These are phyloP conservation scores for Channa striata DNA, from an alignment of 2,797 vertebrate genomes.

Conservation along the genomic window DNA sequence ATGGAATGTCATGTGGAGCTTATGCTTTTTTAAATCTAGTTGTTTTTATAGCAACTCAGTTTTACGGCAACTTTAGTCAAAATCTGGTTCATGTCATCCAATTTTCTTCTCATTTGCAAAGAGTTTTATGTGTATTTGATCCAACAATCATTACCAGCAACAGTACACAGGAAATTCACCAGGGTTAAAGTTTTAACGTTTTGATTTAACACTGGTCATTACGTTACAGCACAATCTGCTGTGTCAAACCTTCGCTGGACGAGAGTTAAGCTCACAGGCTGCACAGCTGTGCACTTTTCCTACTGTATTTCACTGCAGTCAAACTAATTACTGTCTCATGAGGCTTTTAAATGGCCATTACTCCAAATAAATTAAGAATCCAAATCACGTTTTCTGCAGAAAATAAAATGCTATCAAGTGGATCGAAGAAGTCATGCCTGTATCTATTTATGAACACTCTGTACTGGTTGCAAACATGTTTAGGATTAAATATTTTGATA, in stretches of 20 bases:
- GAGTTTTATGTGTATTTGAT: background rate
- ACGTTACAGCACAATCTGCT: background rate
- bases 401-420: slow-evolving; percentile 1
- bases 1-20: too few relatives aligned
- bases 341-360: background rate
- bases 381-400: background rate
- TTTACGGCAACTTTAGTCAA: background rate
- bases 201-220: too few relatives aligned
- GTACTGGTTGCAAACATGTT: background rate
- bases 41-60: background rate
- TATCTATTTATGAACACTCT: background rate
- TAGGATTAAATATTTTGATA: background rate
- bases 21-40: background rate
- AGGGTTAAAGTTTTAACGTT: too few relatives aligned
- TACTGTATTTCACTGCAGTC: background rate
- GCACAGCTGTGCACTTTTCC: background rate
- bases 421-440: background rate
- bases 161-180: too few relatives aligned
- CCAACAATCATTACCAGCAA: background rate
- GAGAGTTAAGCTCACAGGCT: background rate
- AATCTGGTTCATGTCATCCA: background rate
- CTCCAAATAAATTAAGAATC: background rate
- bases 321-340: background rate
- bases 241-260: background rate
- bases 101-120: background rate